Percentiles rank a stretch among this genome's conserved stretches.
Evolutionary conservation across 2,888 invertebrate species (phyloP).

Genomic region (Brachyptera risi): DNA sequence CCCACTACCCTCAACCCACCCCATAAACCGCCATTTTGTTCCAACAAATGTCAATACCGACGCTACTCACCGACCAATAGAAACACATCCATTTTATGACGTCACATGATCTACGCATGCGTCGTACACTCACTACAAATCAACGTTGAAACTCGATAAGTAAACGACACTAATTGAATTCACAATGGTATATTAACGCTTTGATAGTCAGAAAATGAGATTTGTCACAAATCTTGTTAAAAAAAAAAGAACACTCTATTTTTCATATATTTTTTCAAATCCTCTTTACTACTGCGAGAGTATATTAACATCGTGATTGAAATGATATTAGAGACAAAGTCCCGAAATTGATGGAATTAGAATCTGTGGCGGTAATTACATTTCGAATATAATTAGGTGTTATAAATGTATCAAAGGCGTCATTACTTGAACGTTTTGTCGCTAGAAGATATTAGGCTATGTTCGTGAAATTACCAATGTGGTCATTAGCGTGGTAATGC

Average conservation of each 20-base stretch:
- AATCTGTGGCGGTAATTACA: conserved; percentile 8
- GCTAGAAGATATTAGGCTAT: background rate
- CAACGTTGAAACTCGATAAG: background rate
- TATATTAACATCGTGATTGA: background rate
- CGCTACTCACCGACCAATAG: conserved; percentile 1
- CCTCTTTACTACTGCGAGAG: no score
- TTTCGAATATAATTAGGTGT: conserved; percentile 16
- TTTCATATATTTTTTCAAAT: no score
- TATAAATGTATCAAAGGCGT: conserved; percentile 9
- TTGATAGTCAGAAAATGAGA: conserved; percentile 15
- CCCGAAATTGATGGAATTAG: conserved; percentile 16
- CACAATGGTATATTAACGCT: conserved; percentile 8
- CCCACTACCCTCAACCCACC: background rate
- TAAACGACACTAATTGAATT: conserved; percentile 19
- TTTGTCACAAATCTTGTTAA: conserved; percentile 2
- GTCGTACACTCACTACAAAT: background rate
- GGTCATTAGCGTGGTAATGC: background rate
- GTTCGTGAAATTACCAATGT: background rate
- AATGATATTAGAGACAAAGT: conserved; percentile 6
- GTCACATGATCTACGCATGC: background rate
- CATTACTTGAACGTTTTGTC: no score
- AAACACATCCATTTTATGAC: background rate
- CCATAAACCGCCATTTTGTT: conserved; percentile 13
- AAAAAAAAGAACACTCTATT: conserved; percentile 4
- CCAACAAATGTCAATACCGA: conserved; percentile 17